Percentiles rank a stretch among this genome's conserved stretches.
Conservation (phyloP, 2,888 invertebrate species). For the Nymphalis c-album region DNA sequence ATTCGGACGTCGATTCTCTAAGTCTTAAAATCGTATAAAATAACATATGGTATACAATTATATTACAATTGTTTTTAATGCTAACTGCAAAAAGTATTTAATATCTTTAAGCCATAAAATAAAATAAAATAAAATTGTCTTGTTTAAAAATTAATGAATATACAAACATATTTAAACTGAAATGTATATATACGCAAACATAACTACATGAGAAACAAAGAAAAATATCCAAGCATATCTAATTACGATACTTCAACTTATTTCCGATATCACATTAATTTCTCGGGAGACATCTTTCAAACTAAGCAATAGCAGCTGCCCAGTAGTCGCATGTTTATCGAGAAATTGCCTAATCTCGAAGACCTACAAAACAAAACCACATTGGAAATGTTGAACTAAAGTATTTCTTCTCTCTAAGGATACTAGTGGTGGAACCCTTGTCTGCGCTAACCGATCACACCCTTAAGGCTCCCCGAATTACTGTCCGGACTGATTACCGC, state of each 20-base stretch:
- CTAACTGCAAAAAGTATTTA: no score
- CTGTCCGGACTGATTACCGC: conserved; percentile 78
- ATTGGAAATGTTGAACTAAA: conserved; percentile 79
- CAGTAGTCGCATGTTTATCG: conserved; percentile 75
- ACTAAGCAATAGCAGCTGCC: conserved; percentile 75
- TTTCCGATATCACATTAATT: conserved; percentile 76
- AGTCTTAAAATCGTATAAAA: no score
- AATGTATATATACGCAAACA: no score
- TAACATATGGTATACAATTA: no score
- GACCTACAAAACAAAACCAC: conserved; percentile 81
- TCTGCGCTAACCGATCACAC: conserved; percentile 79
- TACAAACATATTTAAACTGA: no score
- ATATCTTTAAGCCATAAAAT: no score
- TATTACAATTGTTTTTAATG: no score
- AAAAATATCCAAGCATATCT: not conserved
- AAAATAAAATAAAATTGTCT: no score
- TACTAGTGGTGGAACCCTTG: conserved; percentile 75
- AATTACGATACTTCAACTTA: conserved; percentile 54
- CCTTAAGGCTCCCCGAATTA: conserved; percentile 79
- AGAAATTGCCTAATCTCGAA: conserved; percentile 79
- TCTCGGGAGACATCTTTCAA: conserved; percentile 76
- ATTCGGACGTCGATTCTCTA: no score
- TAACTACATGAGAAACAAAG: not conserved
- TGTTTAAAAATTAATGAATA: no score
- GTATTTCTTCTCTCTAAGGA: conserved; percentile 79